Evolutionary conservation across 2,797 vertebrate genomes (phyloP).

Genomic region (Trematomus bernacchii): DNA sequence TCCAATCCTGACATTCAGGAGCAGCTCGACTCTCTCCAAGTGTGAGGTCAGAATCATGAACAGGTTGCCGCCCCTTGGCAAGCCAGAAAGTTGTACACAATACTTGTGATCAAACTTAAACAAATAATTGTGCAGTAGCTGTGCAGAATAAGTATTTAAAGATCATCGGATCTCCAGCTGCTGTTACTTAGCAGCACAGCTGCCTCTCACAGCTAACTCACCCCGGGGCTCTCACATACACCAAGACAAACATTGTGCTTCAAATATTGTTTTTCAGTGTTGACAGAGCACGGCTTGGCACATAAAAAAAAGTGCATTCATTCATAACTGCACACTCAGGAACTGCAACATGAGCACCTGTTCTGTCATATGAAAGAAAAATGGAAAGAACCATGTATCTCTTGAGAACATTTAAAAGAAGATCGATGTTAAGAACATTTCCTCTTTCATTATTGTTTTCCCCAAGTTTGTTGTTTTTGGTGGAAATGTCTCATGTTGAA

Average conservation of each 20-base stretch:
- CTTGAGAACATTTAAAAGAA: slow-evolving; percentile 4
- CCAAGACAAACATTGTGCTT: slow-evolving; percentile 16
- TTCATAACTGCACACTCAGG: neutral
- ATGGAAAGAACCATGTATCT: neutral
- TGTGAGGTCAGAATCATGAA: neutral
- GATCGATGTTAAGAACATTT: neutral
- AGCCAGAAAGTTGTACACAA: neutral
- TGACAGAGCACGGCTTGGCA: slow-evolving; percentile 12
- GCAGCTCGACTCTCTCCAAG: neutral
- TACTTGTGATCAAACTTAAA: neutral
- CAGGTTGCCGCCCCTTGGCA: neutral
- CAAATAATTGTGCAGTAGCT: neutral
- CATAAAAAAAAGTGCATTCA: neutral
- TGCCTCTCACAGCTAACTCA: slow-evolving; percentile 9
- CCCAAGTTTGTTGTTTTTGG: too few species aligned
- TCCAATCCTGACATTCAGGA: neutral
- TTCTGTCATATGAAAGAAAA: slow-evolving; percentile 10
- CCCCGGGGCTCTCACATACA: slow-evolving; percentile 4
- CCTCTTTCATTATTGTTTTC: neutral
- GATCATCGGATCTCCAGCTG: neutral
- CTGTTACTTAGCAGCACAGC: slow-evolving; percentile 6
- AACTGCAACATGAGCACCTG: neutral
- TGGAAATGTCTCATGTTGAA: neutral
- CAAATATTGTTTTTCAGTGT: slow-evolving; percentile 4
- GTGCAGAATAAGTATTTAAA: neutral